These are phyloP conservation scores for Drosophila aff. DNA, from an alignment of 1,140 invertebrate species.

Conservation along the genomic window DNA sequence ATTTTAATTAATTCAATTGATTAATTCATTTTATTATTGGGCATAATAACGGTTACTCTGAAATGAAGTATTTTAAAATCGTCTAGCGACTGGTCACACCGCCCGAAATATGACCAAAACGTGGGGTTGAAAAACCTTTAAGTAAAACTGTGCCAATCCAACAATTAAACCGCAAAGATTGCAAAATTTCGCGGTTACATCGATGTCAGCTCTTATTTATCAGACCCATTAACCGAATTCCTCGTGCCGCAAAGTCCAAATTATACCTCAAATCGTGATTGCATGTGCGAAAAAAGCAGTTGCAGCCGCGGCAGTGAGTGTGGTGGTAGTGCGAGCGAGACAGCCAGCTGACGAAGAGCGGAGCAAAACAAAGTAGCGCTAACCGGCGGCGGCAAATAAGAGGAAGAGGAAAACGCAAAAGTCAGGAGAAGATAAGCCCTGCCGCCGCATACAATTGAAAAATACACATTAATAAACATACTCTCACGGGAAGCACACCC, in stretches of 20 bases:
- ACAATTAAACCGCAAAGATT: conserved; percentile 29
- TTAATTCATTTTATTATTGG: too few species aligned
- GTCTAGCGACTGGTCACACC: conserved; percentile 9
- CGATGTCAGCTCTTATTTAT: conserved; percentile 17
- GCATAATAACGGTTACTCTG: too few species aligned
- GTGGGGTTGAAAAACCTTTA: conserved; percentile 48
- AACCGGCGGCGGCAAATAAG: conserved; percentile 60
- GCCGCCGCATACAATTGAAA: conserved; percentile 47
- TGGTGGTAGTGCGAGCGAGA: conserved; percentile 55
- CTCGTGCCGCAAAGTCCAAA: neutral
- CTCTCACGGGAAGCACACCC: conserved; percentile 11
- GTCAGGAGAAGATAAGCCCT: conserved; percentile 53
- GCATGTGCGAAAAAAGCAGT: conserved; percentile 35
- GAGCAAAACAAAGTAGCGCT: conserved; percentile 48
- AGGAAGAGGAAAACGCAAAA: conserved; percentile 5
- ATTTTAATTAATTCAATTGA: too few species aligned
- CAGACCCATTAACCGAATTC: conserved; percentile 20
- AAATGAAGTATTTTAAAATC: neutral
- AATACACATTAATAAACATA: conserved; percentile 23
- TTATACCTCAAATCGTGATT: conserved; percentile 16
- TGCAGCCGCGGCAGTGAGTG: conserved; percentile 19
- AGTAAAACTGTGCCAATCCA: conserved; percentile 32
- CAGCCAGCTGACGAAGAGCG: conserved; percentile 35
- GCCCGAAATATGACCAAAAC: conserved; percentile 30
- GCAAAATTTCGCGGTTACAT: conserved; percentile 27